Conservation (phyloP, 1,140 invertebrate species). For the Lutraria rhynchaena region DNA sequence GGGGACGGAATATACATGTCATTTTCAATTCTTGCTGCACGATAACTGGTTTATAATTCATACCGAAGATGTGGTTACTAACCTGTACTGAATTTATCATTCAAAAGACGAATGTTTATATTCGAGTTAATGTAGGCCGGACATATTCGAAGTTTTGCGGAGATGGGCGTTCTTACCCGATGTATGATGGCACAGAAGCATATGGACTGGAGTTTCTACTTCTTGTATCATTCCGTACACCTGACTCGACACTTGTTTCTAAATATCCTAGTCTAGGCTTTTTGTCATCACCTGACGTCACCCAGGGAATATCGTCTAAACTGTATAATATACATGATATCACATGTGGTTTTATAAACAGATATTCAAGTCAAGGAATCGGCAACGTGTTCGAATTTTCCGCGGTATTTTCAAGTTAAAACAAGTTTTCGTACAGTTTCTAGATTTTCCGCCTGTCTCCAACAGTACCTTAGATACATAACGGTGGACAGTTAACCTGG, state of each 20-base stretch:
- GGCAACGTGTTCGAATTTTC: not conserved
- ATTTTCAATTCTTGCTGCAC: no score
- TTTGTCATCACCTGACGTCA: not conserved
- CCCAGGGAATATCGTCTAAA: conserved; percentile 22
- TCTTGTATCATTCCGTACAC: conserved; percentile 8
- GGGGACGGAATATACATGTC: no score
- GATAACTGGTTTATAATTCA: no score
- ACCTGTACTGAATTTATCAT: no score
- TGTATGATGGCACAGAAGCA: conserved; percentile 1
- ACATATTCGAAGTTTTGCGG: no score
- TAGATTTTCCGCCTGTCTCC: not conserved
- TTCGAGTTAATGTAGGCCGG: no score
- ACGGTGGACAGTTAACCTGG: not conserved
- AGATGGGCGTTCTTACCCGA: conserved; percentile 28
- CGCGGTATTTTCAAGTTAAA: not conserved
- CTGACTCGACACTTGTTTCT: conserved; percentile 7
- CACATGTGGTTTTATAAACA: not conserved
- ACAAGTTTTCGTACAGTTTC: not conserved
- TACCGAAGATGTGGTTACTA: no score
- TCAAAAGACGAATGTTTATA: no score
- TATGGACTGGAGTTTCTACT: conserved; percentile 6
- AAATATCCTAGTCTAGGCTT: not conserved
- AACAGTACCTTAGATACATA: not conserved
- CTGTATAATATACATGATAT: conserved; percentile 2
- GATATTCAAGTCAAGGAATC: not conserved